Evolutionary conservation across 2,888 invertebrate genomes (phyloP).

Genomic region (Agrochola lota): DNA sequence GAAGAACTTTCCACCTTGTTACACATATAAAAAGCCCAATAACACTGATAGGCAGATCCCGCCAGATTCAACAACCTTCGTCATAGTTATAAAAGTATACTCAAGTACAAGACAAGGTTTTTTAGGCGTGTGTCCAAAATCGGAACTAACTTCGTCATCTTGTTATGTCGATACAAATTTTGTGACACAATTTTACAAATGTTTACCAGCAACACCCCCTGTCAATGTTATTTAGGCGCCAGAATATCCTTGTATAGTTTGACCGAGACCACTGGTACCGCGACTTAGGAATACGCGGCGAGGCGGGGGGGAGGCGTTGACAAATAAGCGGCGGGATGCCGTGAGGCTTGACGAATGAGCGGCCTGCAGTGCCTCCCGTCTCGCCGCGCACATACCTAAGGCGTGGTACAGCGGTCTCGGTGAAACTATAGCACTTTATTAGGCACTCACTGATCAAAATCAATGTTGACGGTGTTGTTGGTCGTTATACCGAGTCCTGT

Average conservation of each 20-base stretch:
- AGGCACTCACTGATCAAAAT: slow-evolving; percentile 26
- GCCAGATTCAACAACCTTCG: not conserved
- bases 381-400: too few species aligned
- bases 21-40: not conserved
- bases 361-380: too few species aligned
- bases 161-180: not conserved
- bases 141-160: not conserved
- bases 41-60: not conserved
- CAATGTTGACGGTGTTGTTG: slow-evolving; percentile 10
- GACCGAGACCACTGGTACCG: too few species aligned
- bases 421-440: too few species aligned
- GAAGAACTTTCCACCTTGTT: not conserved
- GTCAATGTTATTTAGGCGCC: not conserved
- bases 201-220: not conserved
- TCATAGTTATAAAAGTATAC: not conserved
- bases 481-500: not conserved
- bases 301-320: too few species aligned
- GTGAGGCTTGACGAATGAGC: too few species aligned
- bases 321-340: too few species aligned
- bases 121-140: not conserved
- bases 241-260: not conserved
- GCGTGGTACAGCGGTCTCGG: too few species aligned
- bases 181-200: not conserved
- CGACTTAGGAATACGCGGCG: too few species aligned
- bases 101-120: not conserved